Percentiles rank a stretch among this genome's conserved stretches.
phyloP scores from a whole-genome alignment of 2,888 invertebrate species.

The Ophraella communa region DNA sequence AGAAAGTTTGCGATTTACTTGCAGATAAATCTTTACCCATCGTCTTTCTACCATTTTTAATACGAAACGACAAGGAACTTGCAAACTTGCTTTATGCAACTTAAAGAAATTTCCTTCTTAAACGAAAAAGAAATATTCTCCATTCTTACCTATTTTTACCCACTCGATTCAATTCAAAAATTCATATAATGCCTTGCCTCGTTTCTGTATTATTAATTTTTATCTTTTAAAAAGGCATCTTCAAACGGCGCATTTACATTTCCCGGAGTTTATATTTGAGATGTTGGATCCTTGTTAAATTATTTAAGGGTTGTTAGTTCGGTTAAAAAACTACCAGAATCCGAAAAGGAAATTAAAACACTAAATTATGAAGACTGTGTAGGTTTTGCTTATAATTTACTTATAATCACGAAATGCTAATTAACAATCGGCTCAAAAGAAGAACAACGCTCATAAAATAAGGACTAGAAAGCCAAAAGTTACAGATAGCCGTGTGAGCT shows the following conservation, averaged over 20 bases:
- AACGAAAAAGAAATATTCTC: neutral
- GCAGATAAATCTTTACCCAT: neutral
- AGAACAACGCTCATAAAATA: too few species aligned
- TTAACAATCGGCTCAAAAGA: too few species aligned
- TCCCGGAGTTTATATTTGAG: conserved; percentile 1
- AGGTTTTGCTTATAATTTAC: too few species aligned
- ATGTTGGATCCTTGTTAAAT: neutral
- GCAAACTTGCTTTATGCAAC: conserved; percentile 5
- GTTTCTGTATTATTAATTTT: conserved; percentile 33
- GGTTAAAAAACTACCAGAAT: too few species aligned
- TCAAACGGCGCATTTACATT: conserved; percentile 20
- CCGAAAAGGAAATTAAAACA: neutral
- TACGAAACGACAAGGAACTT: neutral
- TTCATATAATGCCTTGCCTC: conserved; percentile 18
- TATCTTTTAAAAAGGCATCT: conserved; percentile 22
- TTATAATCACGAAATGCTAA: too few species aligned
- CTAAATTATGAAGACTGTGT: too few species aligned
- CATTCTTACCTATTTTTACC: conserved; percentile 1
- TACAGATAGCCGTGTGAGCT: too few species aligned
- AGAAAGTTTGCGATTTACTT: neutral
- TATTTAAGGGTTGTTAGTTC: neutral
- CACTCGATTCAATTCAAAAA: conserved; percentile 23
- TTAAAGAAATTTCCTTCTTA: neutral
- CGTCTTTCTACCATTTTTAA: neutral
- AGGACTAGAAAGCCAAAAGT: too few species aligned